phyloP scores from a whole-genome alignment of 2,113 vertebrate genomes.

The Romanogobio albipinnatus region DNA sequence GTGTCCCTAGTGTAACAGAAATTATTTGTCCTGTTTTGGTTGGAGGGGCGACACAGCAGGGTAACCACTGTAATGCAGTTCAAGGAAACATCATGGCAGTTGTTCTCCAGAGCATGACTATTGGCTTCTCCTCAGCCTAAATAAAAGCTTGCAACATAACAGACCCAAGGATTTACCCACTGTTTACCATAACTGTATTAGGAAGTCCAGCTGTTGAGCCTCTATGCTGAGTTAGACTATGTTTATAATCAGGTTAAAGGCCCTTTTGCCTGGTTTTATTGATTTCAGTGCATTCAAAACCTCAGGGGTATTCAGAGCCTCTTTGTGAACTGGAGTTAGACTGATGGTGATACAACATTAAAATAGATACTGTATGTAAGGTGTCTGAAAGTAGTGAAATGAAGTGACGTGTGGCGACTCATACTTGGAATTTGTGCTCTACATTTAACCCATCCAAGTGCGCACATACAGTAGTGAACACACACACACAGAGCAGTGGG shows the following conservation, averaged over 20 bases:
- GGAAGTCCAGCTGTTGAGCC: slow-evolving; percentile 50
- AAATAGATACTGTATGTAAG: slow-evolving; percentile 42
- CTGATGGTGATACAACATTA: slow-evolving; percentile 33
- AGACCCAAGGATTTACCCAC: slow-evolving; percentile 50
- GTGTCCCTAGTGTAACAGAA: slow-evolving; percentile 15
- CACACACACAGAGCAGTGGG: no score
- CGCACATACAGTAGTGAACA: no score
- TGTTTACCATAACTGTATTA: slow-evolving; percentile 59
- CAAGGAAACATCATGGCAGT: slow-evolving; percentile 52
- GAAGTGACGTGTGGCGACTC: no score
- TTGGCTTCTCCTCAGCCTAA: slow-evolving; percentile 51
- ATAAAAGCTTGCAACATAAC: slow-evolving; percentile 50
- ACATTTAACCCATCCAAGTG: no score
- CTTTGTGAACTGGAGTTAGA: slow-evolving; percentile 28
- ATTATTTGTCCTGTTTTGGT: slow-evolving; percentile 38
- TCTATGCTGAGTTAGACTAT: slow-evolving; percentile 32
- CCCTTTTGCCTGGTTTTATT: background rate
- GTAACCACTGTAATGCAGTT: slow-evolving; percentile 48
- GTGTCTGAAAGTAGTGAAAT: background rate
- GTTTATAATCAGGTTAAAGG: slow-evolving; percentile 37
- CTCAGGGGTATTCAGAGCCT: slow-evolving; percentile 44
- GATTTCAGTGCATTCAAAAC: slow-evolving; percentile 23
- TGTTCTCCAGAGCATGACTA: slow-evolving; percentile 52
- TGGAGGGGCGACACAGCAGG: slow-evolving; percentile 25
- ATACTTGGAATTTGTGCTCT: no score